These are phyloP conservation scores for Aquatica leii DNA, from an alignment of 2,888 invertebrate genomes.

Conservation along the genomic window DNA sequence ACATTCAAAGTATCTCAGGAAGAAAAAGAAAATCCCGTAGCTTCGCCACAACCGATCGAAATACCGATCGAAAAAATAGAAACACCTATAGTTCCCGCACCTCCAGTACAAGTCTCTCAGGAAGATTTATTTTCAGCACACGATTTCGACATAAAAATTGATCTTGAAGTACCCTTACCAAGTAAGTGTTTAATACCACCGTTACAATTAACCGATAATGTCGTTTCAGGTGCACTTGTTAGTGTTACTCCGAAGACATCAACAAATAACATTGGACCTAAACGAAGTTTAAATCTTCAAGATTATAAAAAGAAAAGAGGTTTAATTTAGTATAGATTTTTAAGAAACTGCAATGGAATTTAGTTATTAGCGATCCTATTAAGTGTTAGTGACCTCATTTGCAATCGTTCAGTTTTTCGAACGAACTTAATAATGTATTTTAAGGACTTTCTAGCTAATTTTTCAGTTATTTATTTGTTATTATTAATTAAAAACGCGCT, in stretches of 20 bases:
- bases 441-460: not conserved
- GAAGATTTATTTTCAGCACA: conserved; percentile 72
- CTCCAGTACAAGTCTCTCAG: conserved; percentile 60
- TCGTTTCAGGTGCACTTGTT: conserved; percentile 68
- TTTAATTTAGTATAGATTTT: conserved; percentile 68
- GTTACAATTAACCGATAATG: not conserved
- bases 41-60: conserved; percentile 47
- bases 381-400: conserved; percentile 2
- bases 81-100: conserved; percentile 40
- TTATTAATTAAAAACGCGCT: no score
- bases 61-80: conserved; percentile 45
- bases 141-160: conserved; percentile 96
- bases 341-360: not conserved
- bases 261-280: conserved; percentile 79
- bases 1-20: conserved; percentile 72
- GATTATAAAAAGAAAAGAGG: conserved; percentile 94
- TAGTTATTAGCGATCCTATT: not conserved
- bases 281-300: conserved; percentile 86
- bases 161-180: conserved; percentile 83
- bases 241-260: conserved; percentile 77
- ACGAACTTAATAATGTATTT: conserved; percentile 1
- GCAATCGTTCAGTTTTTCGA: not conserved
- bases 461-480: conserved; percentile 10
- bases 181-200: conserved; percentile 64
- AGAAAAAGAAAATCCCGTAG: conserved; percentile 47